Percentiles rank a stretch among this genome's conserved stretches.
These are phyloP conservation scores for Actias luna DNA, from an alignment of 2,888 invertebrate genomes.

Conservation along the genomic window DNA sequence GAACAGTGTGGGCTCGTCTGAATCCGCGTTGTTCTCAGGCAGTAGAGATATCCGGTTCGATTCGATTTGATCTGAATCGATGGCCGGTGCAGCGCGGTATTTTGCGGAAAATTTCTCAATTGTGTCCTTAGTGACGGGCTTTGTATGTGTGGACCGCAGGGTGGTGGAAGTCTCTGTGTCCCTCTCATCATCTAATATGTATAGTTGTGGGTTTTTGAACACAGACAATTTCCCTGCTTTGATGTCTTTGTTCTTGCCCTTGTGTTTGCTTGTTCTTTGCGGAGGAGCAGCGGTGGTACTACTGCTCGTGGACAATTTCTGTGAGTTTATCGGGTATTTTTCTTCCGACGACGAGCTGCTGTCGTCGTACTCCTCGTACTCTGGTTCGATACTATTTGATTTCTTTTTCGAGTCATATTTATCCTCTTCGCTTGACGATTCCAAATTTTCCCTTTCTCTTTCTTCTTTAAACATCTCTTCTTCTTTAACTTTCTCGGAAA, in stretches of 20 bases:
- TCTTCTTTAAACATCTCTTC: slow-evolving; percentile 65
- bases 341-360: slow-evolving; percentile 39
- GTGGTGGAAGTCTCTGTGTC: slow-evolving; percentile 34
- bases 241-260: slow-evolving; percentile 34
- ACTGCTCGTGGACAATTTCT: slow-evolving; percentile 6
- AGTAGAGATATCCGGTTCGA: slow-evolving; percentile 66
- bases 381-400: slow-evolving; percentile 29
- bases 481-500: slow-evolving; percentile 64
- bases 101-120: slow-evolving; percentile 41
- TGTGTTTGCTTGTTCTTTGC: slow-evolving; percentile 28
- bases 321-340: slow-evolving; percentile 49
- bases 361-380: slow-evolving; percentile 66
- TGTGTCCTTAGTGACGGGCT: slow-evolving; percentile 18
- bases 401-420: slow-evolving; percentile 42
- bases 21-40: slow-evolving; percentile 43
- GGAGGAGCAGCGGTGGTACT: slow-evolving; percentile 27
- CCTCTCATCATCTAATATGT: slow-evolving; percentile 53
- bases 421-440: slow-evolving; percentile 32
- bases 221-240: slow-evolving; percentile 59
- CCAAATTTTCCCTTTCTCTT: slow-evolving; percentile 46
- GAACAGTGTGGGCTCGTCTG: slow-evolving; percentile 62
- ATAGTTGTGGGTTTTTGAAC: slow-evolving; percentile 63
- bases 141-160: slow-evolving; percentile 18
- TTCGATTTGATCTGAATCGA: slow-evolving; percentile 37
- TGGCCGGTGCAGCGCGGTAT: slow-evolving; percentile 28